Evolutionary conservation across 2,113 vertebrate species (phyloP).

Genomic region (Pseudopodoces humilis): DNA sequence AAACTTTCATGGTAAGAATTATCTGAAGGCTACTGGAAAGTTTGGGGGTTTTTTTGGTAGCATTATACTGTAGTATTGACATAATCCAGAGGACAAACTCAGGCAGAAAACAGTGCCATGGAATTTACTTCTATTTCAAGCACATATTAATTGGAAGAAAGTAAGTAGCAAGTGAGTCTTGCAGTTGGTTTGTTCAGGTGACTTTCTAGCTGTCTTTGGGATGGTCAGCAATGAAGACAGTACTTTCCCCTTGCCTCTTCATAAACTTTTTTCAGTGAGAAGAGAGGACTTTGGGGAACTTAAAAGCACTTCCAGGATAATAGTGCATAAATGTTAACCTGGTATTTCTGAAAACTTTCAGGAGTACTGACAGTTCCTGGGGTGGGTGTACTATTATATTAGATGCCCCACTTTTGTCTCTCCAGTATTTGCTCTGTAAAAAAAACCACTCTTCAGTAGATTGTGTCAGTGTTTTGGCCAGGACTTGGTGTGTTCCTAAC

Average conservation of each 20-base stretch:
- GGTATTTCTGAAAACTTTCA: background rate
- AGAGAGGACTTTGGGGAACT: background rate
- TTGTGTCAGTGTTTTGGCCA: background rate
- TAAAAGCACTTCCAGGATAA: background rate
- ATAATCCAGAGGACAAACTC: background rate
- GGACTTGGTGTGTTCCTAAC: background rate
- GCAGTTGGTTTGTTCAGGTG: background rate
- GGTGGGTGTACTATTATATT: accelerated
- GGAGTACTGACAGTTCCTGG: background rate
- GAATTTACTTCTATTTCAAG: background rate
- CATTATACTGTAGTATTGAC: background rate
- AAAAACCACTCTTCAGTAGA: background rate
- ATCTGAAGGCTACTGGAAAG: background rate
- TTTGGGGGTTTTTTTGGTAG: background rate
- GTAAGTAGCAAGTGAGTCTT: background rate
- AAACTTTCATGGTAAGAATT: background rate
- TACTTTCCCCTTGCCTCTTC: background rate
- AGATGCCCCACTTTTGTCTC: background rate
- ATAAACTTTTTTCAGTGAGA: background rate
- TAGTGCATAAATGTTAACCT: background rate
- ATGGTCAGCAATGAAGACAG: background rate
- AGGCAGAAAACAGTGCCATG: background rate
- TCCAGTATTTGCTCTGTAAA: background rate
- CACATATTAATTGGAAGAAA: background rate
- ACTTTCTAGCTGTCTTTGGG: background rate